Percentiles rank a stretch among this genome's conserved stretches.
phyloP scores from a whole-genome alignment of 2,888 invertebrate genomes.

The Idaea aversata region DNA sequence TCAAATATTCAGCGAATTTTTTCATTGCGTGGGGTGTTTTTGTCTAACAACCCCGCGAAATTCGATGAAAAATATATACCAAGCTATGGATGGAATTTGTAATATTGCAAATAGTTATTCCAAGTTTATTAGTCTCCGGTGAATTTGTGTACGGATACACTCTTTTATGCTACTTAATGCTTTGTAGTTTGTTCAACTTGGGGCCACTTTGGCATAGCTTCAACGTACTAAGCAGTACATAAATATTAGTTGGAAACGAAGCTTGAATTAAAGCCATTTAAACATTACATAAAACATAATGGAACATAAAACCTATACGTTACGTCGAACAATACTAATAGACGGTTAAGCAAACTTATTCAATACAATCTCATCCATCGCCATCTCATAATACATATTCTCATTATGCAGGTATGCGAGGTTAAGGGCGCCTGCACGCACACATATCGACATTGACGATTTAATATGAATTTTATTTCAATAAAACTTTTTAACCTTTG shows the following conservation, averaged over 20 bases:
- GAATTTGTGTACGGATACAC: background rate
- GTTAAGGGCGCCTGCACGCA: constrained; percentile 19
- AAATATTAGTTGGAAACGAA: background rate
- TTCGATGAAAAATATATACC: constrained; percentile 14
- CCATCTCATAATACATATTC: constrained; percentile 15
- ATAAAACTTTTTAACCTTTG: background rate
- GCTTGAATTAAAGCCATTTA: constrained; percentile 2
- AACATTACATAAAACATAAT: background rate
- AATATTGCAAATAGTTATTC: background rate
- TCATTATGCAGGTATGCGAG: constrained; percentile 18
- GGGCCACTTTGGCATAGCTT: background rate
- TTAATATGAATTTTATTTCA: background rate
- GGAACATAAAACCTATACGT: background rate
- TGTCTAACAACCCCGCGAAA: constrained; percentile 14
- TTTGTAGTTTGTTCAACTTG: background rate
- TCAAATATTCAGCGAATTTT: constrained; percentile 12
- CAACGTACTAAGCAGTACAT: background rate
- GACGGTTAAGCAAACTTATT: constrained; percentile 7
- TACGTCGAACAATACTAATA: background rate
- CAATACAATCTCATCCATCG: constrained; percentile 13
- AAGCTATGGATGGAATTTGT: background rate
- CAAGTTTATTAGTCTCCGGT: background rate
- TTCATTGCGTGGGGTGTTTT: constrained; percentile 8
- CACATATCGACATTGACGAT: constrained; percentile 9
- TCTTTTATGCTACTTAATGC: background rate